Evolutionary conservation across 2,797 vertebrate genomes (phyloP).

Genomic region (Spea hammondii): DNA sequence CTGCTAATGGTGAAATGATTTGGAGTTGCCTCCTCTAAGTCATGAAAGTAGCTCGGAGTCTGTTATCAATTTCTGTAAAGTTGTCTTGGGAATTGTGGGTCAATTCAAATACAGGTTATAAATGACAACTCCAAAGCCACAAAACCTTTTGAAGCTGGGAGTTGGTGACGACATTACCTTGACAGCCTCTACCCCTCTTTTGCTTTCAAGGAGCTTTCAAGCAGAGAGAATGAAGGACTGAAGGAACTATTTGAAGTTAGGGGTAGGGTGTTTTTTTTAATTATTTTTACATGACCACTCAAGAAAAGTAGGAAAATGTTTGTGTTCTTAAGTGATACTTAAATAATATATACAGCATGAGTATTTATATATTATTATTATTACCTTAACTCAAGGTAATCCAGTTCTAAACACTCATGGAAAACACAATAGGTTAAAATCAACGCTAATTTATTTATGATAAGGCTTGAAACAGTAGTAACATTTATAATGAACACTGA

Average conservation of each 20-base stretch:
- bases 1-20: constrained; percentile 74
- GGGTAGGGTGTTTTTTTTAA: constrained; percentile 60
- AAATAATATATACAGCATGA: background rate
- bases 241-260: constrained; percentile 23
- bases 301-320: background rate
- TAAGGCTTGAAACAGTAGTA: no score
- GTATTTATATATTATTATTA: background rate
- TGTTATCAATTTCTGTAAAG: constrained; percentile 87
- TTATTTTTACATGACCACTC: constrained; percentile 11
- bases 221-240: constrained; percentile 60
- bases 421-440: no score
- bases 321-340: background rate
- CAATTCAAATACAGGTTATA: constrained; percentile 82
- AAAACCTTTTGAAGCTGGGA: constrained; percentile 79
- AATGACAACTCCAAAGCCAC: constrained; percentile 85
- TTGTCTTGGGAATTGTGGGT: constrained; percentile 76
- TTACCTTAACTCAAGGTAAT: no score
- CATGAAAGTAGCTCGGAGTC: constrained; percentile 74
- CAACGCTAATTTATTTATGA: no score
- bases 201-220: constrained; percentile 66
- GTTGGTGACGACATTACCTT: constrained; percentile 76
- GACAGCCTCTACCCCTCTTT: constrained; percentile 69
- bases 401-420: no score
- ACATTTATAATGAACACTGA: no score
- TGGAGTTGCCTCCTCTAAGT: constrained; percentile 72